phyloP scores from a whole-genome alignment of 92 coral and sea anemone genomes.

The Palythoa grandis region DNA sequence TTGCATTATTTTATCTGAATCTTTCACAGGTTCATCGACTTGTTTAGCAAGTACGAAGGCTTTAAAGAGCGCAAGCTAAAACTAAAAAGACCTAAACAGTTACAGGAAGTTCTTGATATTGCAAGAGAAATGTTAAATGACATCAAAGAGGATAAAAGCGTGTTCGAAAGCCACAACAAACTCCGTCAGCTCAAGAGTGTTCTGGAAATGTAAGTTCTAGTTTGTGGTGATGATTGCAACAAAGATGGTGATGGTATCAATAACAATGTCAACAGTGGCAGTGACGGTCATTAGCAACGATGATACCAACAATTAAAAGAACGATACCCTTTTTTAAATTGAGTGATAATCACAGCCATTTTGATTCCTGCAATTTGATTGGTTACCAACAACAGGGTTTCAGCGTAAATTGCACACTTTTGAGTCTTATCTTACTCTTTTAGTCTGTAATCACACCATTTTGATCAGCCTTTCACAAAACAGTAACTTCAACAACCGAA shows the following conservation, averaged over 20 bases:
- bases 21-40: constrained; percentile 73
- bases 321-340: no score
- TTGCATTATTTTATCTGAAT: not conserved
- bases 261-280: not conserved
- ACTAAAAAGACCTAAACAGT: constrained; percentile 88
- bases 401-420: no score
- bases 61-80: constrained; percentile 87
- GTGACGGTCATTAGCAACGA: no score
- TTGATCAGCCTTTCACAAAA: no score
- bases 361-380: no score
- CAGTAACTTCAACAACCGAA: no score
- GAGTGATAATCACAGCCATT: no score
- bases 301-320: no score
- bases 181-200: constrained; percentile 89
- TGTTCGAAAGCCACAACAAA: constrained; percentile 86
- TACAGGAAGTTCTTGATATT: constrained; percentile 90
- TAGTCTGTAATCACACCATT: no score
- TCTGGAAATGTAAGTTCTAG: constrained; percentile 82
- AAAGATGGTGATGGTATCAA: not conserved
- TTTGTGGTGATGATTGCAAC: not conserved
- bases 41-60: constrained; percentile 81
- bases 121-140: constrained; percentile 79
- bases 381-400: no score
- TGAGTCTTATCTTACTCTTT: no score
- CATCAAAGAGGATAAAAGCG: constrained; percentile 52